A percentile compares a stretch with the other conserved stretches of the same genome.
These are phyloP conservation scores for Euzetes globulus DNA, from an alignment of 2,888 invertebrate species.

Conservation along the genomic window DNA sequence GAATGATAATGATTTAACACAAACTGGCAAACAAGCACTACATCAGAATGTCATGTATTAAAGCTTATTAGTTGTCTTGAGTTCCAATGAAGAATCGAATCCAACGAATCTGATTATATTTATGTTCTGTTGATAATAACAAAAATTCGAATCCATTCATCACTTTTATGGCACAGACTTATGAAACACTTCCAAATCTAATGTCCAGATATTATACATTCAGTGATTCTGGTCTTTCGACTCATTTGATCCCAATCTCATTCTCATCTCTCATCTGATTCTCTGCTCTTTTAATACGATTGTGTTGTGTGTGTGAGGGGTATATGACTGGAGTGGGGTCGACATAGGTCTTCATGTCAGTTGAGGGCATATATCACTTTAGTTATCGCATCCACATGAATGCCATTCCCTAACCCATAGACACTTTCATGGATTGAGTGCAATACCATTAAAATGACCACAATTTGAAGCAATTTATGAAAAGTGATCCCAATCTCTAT, in stretches of 20 bases:
- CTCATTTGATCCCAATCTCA: not conserved
- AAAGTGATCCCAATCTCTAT: not conserved
- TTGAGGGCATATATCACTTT: conserved; percentile 29
- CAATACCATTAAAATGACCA: not conserved
- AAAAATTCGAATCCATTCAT: not conserved
- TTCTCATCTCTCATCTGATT: conserved; percentile 10
- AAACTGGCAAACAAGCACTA: conserved; percentile 17
- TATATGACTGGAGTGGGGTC: conserved; percentile 11
- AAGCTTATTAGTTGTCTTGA: conserved; percentile 25
- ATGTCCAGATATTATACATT: not conserved
- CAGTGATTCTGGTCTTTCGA: not conserved
- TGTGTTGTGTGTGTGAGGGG: not conserved
- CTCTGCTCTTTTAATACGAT: not conserved
- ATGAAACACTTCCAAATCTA: not conserved
- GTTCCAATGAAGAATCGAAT: not conserved
- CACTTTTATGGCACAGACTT: not conserved
- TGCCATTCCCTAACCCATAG: not conserved
- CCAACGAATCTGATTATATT: conserved; percentile 5
- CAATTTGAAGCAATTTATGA: conserved; percentile 6
- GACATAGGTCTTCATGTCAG: conserved; percentile 28
- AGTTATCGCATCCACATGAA: not conserved
- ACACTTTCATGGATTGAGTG: conserved; percentile 16
- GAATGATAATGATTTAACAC: conserved; percentile 9
- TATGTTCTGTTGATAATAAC: not conserved
- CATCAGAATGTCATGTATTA: conserved; percentile 12